Conservation (phyloP, 2,113 vertebrate species). For the Psammodynastes pulverulentus region DNA sequence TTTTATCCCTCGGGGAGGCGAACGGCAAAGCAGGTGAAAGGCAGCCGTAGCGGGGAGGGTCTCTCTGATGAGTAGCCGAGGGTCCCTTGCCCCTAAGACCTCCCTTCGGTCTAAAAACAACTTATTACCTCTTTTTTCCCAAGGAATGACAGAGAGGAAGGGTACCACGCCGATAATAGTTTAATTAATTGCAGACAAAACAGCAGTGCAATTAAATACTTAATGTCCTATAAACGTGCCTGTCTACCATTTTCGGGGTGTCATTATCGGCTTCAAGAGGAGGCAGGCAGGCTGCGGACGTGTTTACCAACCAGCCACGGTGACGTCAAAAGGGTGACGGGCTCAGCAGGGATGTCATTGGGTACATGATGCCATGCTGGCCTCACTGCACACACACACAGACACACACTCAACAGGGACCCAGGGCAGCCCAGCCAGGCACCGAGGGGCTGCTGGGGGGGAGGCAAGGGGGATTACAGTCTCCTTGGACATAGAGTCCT, state of each 20-base stretch:
- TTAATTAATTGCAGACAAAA: background rate
- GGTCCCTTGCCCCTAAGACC: too few species aligned
- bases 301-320: background rate
- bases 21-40: background rate
- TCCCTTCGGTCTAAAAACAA: background rate
- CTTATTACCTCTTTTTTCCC: background rate
- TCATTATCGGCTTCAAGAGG: background rate
- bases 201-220: background rate
- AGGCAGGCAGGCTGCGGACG: background rate
- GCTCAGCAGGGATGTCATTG: rapidly evolving
- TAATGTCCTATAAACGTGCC: background rate
- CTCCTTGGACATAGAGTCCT: too few species aligned
- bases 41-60: too few species aligned
- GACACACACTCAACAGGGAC: background rate
- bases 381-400: background rate
- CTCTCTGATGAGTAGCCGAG: background rate
- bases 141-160: background rate
- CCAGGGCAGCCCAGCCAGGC: background rate
- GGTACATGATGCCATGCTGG: background rate
- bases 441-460: background rate
- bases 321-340: background rate
- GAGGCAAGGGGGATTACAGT: background rate
- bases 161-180: background rate
- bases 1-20: background rate
- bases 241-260: background rate